Conservation (phyloP, 2,888 invertebrate genomes). For the Sinopyrophorus schimmeli region DNA sequence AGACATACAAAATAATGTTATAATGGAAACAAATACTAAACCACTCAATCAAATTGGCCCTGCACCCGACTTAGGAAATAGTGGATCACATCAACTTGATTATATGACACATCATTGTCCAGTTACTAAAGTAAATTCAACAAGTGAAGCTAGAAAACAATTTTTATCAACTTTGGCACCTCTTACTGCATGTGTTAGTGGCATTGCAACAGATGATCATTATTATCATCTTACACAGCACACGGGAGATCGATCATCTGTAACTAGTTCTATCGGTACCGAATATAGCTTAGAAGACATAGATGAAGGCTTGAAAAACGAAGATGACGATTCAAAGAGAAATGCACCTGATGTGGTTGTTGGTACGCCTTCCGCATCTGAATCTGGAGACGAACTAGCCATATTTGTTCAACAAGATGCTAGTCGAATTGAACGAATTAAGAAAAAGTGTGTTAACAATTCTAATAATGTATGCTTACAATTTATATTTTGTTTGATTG, state of each 20-base stretch:
- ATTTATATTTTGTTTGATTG: conserved; percentile 2
- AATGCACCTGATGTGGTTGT: conserved; percentile 79
- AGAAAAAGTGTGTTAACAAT: conserved; percentile 64
- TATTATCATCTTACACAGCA: conserved; percentile 58
- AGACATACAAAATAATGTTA: conserved; percentile 44
- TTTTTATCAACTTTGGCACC: conserved; percentile 80
- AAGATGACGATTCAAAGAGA: conserved; percentile 58
- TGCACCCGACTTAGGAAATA: conserved; percentile 62
- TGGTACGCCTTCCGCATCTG: conserved; percentile 64
- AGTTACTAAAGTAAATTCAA: conserved; percentile 52
- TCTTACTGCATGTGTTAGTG: conserved; percentile 71
- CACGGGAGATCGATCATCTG: conserved; percentile 63
- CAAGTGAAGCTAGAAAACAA: conserved; percentile 71
- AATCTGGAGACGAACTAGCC: conserved; percentile 72
- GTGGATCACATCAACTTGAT: conserved; percentile 51
- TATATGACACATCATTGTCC: conserved; percentile 49
- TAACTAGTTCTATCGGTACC: conserved; percentile 66
- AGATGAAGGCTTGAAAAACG: conserved; percentile 63
- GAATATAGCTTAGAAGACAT: conserved; percentile 70
- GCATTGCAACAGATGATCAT: conserved; percentile 62
- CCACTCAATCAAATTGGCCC: conserved; percentile 38
- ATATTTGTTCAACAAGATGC: conserved; percentile 86
- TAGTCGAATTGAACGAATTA: conserved; percentile 78
- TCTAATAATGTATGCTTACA: neutral
- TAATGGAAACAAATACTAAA: conserved; percentile 35